Percentiles rank a stretch among this genome's conserved stretches.
Evolutionary conservation across 2,113 vertebrate genomes (phyloP).

Genomic region (Megatriorchis doriae): DNA sequence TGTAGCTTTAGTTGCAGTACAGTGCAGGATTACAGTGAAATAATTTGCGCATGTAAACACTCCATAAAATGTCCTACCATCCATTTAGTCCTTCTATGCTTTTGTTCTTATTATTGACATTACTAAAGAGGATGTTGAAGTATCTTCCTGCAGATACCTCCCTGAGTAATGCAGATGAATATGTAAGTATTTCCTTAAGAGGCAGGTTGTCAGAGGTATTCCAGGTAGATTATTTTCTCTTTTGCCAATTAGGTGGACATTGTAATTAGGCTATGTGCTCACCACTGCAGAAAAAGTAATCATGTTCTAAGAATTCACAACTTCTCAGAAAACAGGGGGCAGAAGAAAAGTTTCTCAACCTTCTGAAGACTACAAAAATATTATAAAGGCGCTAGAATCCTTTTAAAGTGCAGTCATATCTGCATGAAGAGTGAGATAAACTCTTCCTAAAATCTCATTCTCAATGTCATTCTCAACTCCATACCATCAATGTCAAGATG

Average conservation of each 20-base stretch:
- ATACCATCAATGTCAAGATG: background rate
- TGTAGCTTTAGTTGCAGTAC: background rate
- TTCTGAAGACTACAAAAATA: background rate
- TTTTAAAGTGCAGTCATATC: constrained; percentile 4
- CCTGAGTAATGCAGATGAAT: background rate
- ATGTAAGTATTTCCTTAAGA: background rate
- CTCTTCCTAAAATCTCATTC: constrained; percentile 35
- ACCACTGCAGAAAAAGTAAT: background rate
- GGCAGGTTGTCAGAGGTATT: background rate
- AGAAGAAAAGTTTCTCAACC: background rate
- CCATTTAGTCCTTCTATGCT: background rate
- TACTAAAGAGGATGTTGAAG: background rate
- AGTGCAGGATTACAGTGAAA: background rate
- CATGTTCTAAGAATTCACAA: background rate
- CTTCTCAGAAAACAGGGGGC: background rate
- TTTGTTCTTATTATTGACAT: background rate
- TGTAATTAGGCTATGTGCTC: background rate
- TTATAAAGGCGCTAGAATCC: background rate
- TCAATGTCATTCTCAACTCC: constrained; percentile 2
- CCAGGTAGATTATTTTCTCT: background rate
- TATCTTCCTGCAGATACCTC: background rate
- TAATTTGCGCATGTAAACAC: background rate
- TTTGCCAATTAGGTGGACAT: background rate
- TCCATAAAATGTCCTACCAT: background rate
- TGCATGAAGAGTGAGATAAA: constrained; percentile 35